phyloP scores from a whole-genome alignment of 1,140 invertebrate species.

The Rhopalosiphum maidis region DNA sequence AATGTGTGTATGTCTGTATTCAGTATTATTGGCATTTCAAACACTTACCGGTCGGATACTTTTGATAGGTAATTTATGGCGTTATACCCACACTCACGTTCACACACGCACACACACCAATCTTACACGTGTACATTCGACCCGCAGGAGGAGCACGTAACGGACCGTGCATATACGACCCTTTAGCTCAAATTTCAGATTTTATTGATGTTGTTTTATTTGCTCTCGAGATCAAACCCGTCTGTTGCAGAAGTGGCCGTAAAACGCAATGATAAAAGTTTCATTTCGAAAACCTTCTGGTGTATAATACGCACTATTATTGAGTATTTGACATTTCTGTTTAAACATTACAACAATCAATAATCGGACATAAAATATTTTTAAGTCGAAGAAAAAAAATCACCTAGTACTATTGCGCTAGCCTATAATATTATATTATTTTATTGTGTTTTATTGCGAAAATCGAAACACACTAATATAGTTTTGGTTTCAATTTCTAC shows the following conservation, averaged over 20 bases:
- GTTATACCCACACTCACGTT: neutral
- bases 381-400: neutral
- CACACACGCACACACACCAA: neutral
- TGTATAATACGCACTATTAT: neutral
- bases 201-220: conserved; percentile 38
- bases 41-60: neutral
- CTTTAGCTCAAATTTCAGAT: conserved; percentile 3
- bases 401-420: neutral
- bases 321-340: conserved; percentile 7
- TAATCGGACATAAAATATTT: neutral
- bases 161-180: neutral
- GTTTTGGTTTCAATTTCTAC: neutral
- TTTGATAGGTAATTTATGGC: neutral
- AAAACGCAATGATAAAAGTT: conserved; percentile 4
- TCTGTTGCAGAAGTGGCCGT: conserved; percentile 27
- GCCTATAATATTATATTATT: neutral
- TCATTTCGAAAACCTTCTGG: neutral
- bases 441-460: neutral
- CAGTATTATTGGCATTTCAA: conserved; percentile 18
- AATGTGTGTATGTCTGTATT: neutral
- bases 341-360: conserved; percentile 20
- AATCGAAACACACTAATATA: neutral
- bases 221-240: neutral
- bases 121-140: neutral
- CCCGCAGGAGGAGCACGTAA: neutral